Base-by-base conservation (phyloP, 2,797 vertebrate species). In the Hapalemur alaotrensis region DNA sequence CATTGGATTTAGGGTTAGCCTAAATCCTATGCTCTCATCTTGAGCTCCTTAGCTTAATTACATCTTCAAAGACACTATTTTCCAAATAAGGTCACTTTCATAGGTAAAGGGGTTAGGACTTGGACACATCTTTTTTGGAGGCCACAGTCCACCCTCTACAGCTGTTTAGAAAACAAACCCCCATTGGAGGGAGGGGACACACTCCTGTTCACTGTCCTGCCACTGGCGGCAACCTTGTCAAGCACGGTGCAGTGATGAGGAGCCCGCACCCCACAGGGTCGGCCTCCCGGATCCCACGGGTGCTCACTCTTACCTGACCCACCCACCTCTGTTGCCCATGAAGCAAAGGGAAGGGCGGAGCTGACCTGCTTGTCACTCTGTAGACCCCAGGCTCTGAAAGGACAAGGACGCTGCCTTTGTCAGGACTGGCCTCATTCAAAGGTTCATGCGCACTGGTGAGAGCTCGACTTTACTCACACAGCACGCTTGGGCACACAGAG, bases 401-500 rank as follows among this genome's bases (percentile, higher is more conserved):
- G n/a, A 86, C 18, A 46, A 86, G 48, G 84, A 50, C 7, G 0
- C 23, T 17, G 2, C 67, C 9, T 38, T 69, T 69, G 35, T 11
- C 22, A 22, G 13, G 13, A 3, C 28, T 7, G 28, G 28, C 38
- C 79, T 80, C 57, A 28, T 41, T 35, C 41, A 14, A 15, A 65
- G 65, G 23, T 5, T 28, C 65, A n/a, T 0, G 2, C 11, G 61
- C n/a, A 20, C 59, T 20, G 32, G 17, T 10, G 35, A n/a, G 46
- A 10, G 30, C 2, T 4, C 0, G 5, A 5, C 67, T 50, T 0
- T 1, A 2, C 57, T 80, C 18, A 17, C 7, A 5, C 18, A 20
- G 18, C 18, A 15, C 0, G 0, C 69, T 61, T 2, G 0, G 25
- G 22, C n/a, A 23, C 13, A 10, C 30, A 32, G 0, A 65, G 52